A percentile compares a stretch with the other conserved stretches of the same genome.
These are phyloP conservation scores for Knipowitschia caucasica DNA, from an alignment of 2,797 vertebrate species.

Conservation along the genomic window DNA sequence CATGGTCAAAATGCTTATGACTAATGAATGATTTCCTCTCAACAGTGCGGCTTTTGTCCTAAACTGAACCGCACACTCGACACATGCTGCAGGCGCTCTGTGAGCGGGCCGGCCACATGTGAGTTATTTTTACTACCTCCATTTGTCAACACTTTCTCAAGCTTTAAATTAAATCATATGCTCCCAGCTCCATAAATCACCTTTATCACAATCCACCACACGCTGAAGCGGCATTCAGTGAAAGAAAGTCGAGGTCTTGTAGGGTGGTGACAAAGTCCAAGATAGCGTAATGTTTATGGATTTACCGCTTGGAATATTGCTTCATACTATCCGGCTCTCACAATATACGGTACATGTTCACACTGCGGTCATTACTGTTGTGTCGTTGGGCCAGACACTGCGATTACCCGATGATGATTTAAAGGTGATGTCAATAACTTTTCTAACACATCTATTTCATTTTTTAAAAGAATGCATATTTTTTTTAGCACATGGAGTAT, in stretches of 20 bases:
- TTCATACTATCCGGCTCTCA: too few relatives aligned
- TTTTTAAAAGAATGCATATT: neutral
- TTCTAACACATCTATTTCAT: neutral
- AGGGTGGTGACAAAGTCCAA: conserved; percentile 27
- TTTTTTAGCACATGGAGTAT: neutral
- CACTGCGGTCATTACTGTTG: neutral
- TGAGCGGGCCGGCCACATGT: conserved; percentile 1
- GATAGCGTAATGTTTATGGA: neutral
- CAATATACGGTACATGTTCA: neutral
- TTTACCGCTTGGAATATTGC: conserved; percentile 3
- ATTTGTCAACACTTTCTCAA: conserved; percentile 16
- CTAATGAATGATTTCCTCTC: conserved; percentile 1
- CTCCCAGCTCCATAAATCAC: conserved; percentile 3
- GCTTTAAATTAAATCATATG: neutral
- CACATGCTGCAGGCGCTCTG: conserved; percentile 12
- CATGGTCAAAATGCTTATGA: too few relatives aligned
- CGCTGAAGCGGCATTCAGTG: neutral
- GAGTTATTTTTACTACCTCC: conserved; percentile 3
- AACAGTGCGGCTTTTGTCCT: neutral
- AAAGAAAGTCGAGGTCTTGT: conserved; percentile 30
- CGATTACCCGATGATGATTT: too few relatives aligned
- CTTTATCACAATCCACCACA: conserved; percentile 6
- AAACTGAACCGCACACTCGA: conserved; percentile 10
- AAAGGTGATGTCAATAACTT: neutral
- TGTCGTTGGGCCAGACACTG: neutral